Base-by-base conservation (phyloP, 2,113 vertebrate genomes). In the Brienomyrus brachyistius region DNA sequence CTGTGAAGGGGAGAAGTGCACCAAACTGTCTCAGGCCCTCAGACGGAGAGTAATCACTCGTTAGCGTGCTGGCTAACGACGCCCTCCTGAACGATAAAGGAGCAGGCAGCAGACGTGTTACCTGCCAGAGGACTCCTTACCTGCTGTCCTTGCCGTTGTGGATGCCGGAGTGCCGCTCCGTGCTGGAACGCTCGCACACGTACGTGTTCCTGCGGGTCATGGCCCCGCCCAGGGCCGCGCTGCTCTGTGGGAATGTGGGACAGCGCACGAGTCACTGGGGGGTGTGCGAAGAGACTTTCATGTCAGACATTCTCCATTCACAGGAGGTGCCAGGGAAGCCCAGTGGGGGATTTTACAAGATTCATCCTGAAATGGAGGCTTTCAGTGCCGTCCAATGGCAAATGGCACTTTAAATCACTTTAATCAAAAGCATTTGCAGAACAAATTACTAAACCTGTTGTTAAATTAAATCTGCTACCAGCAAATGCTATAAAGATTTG, bases 141-240 rank as follows among this genome's bases (percentile, higher is more conserved):
- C 98, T 99, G 97, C 97, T 98, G 93, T 99, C 98, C 94, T 98
- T 99, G 62, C 98, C 98, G 0, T 99, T 99, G 90, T 99, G 97
- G 92, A 99, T 94, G 0, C 97, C 96, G 13, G 96, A 93, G 83
- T 98, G 97, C 40, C 97, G 97, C 89, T 99, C 98, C 13, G 97
- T 96, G 80, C 94, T 95, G 91, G 97, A 95, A 89, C 98, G 96
- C 84, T 99, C 98, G 91, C 98, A 99, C 70, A 99, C 98, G 0
- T 99, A 99, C 0, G 98, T 99, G 92, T 99, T 99, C 92, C 98
- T 98, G 90, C 98, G 96, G 1, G 97, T 98, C 98, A 99, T 99
- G 56, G 97, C 97, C 35, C 97, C 97, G 80, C 96, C 95, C 59
- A 95, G 91, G 91, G 96, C 96, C 0, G 95, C 89, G 0, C 97